Percentiles rank a stretch among this genome's conserved stretches.
Evolutionary conservation across 2,113 vertebrate genomes (phyloP).

Genomic region (Stigmatopora argus): DNA sequence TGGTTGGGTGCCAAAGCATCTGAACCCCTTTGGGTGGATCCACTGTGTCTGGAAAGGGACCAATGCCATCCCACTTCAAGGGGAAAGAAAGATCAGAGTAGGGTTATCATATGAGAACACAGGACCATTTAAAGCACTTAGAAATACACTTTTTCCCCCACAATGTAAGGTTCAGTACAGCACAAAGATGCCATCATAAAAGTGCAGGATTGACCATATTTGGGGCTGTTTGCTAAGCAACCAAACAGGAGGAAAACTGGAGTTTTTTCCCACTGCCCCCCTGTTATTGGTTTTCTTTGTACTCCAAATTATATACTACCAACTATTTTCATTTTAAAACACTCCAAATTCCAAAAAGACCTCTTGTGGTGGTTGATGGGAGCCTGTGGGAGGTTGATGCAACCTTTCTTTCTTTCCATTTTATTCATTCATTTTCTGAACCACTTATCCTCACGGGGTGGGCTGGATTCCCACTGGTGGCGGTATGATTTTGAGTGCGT

Average conservation of each 20-base stretch:
- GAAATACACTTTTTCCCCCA: background rate
- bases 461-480: too few species aligned
- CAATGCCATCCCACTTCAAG: constrained; percentile 93
- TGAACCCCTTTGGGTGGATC: constrained; percentile 97
- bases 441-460: too few species aligned
- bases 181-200: background rate
- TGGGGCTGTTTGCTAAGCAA: background rate
- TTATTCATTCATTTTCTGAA: too few species aligned
- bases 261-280: background rate
- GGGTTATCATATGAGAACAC: background rate
- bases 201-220: background rate
- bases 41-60: constrained; percentile 90
- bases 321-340: too few species aligned
- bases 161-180: background rate
- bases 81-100: constrained; percentile 11
- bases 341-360: too few species aligned
- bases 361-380: too few species aligned
- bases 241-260: background rate
- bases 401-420: too few species aligned
- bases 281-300: too few species aligned
- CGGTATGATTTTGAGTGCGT: too few species aligned
- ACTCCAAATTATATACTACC: too few species aligned
- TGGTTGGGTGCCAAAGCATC: constrained; percentile 99
- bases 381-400: too few species aligned
- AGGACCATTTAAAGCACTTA: background rate